Evolutionary conservation across 2,797 vertebrate genomes (phyloP).

Genomic region (Astyanax mexicanus): DNA sequence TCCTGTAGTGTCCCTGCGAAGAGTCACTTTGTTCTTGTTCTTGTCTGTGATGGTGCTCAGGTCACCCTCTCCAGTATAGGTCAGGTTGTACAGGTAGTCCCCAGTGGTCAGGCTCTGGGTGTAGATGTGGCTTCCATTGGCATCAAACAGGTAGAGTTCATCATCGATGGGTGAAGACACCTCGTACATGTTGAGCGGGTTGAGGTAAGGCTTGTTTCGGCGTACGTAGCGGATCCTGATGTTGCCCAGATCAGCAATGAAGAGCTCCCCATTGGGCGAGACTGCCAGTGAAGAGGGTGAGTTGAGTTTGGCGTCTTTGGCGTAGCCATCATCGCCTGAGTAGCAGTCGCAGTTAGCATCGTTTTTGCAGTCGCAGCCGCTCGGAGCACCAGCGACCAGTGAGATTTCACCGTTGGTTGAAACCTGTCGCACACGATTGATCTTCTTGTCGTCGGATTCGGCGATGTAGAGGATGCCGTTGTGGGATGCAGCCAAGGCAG

Average conservation of each 20-base stretch:
- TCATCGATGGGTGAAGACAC: slow-evolving; percentile 95
- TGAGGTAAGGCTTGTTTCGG: slow-evolving; percentile 93
- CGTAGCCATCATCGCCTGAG: slow-evolving; percentile 95
- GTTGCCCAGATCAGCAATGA: slow-evolving; percentile 93
- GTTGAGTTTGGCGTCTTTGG: slow-evolving; percentile 95
- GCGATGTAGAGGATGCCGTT: slow-evolving; percentile 93
- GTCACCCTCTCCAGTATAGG: slow-evolving; percentile 90
- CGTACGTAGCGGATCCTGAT: slow-evolving; percentile 94
- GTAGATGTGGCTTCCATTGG: slow-evolving; percentile 93
- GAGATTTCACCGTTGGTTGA: slow-evolving; percentile 96
- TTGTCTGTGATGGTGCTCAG: slow-evolving; percentile 91
- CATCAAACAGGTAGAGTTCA: slow-evolving; percentile 95
- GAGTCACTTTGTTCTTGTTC: slow-evolving; percentile 90
- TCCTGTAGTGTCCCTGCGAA: slow-evolving; percentile 91
- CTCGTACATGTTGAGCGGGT: slow-evolving; percentile 93
- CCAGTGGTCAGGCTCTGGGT: slow-evolving; percentile 96
- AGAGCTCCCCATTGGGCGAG: slow-evolving; percentile 93
- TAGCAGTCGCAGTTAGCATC: slow-evolving; percentile 98
- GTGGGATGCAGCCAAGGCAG: slow-evolving; percentile 91
- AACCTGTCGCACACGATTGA: slow-evolving; percentile 95
- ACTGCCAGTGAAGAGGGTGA: slow-evolving; percentile 91
- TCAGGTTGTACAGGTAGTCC: slow-evolving; percentile 95
- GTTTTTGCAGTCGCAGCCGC: slow-evolving; percentile 96
- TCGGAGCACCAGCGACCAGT: slow-evolving; percentile 91
- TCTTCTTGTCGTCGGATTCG: slow-evolving; percentile 97